A percentile compares a stretch with the other conserved stretches of the same genome.
These are phyloP conservation scores for Machimus rusticus DNA, from an alignment of 2,888 invertebrate genomes.

Conservation along the genomic window DNA sequence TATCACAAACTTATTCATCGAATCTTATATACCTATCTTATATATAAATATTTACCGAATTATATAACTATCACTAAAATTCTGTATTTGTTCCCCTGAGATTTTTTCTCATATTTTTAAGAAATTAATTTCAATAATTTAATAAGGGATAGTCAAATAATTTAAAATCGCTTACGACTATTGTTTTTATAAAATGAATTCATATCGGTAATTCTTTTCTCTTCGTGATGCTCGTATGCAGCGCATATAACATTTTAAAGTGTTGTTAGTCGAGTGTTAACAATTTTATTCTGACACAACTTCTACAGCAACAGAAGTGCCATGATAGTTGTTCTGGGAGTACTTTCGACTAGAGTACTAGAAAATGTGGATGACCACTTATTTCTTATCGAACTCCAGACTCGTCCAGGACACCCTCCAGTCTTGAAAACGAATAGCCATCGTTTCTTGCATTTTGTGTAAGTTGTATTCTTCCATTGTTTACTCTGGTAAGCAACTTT, in stretches of 20 bases:
- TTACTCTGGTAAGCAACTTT: background rate
- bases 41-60: too few species aligned
- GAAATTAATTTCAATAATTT: too few species aligned
- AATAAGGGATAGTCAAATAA: too few species aligned
- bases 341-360: background rate
- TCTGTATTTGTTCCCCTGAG: too few species aligned
- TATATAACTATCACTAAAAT: too few species aligned
- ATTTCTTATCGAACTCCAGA: background rate
- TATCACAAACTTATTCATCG: too few species aligned
- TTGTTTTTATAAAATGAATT: too few species aligned
- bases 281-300: background rate
- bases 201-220: too few species aligned
- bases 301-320: background rate
- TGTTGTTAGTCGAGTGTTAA: background rate
- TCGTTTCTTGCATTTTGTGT: background rate
- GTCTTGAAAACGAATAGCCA: background rate
- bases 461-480: slow-evolving; percentile 8
- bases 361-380: background rate
- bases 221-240: too few species aligned
- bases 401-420: background rate
- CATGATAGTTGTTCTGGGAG: background rate
- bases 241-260: background rate
- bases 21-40: too few species aligned
- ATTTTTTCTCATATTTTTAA: too few species aligned
- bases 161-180: too few species aligned